Percentiles rank a stretch among this genome's conserved stretches.
These are phyloP conservation scores for Drosophila serrata DNA, from an alignment of 1,140 invertebrate genomes.

Conservation along the genomic window DNA sequence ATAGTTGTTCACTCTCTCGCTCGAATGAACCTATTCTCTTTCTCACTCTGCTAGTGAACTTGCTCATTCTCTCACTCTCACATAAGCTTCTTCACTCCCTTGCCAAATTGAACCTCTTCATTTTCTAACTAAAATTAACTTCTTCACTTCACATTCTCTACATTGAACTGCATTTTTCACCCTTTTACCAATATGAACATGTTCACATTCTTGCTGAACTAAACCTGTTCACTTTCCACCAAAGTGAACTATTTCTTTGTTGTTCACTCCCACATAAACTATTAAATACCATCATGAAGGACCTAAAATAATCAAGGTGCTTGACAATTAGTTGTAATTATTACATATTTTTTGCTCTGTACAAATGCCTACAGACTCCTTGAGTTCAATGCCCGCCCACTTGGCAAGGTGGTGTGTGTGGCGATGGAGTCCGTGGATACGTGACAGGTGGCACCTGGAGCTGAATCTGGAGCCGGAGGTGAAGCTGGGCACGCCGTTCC, in stretches of 20 bases:
- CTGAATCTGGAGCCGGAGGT: background rate
- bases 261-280: background rate
- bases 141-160: too few relatives aligned
- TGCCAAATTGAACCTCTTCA: too few relatives aligned
- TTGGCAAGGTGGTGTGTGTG: slow-evolving; percentile 13
- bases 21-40: too few relatives aligned
- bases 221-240: too few relatives aligned
- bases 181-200: background rate
- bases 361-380: background rate
- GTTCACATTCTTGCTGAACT: too few relatives aligned
- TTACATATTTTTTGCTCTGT: background rate
- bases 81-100: too few relatives aligned
- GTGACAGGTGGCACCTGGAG: slow-evolving; percentile 38
- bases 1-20: too few relatives aligned
- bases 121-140: background rate
- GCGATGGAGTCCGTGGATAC: slow-evolving; percentile 12
- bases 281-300: too few relatives aligned
- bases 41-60: too few relatives aligned
- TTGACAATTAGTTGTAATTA: background rate
- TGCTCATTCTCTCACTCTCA: too few relatives aligned
- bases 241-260: too few relatives aligned
- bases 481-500: slow-evolving; percentile 40
- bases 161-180: too few relatives aligned
- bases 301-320: background rate
- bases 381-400: slow-evolving; percentile 33